A percentile compares a stretch with the other conserved stretches of the same genome.
phyloP scores from a whole-genome alignment of 2,888 invertebrate species.

The Patella depressa region DNA sequence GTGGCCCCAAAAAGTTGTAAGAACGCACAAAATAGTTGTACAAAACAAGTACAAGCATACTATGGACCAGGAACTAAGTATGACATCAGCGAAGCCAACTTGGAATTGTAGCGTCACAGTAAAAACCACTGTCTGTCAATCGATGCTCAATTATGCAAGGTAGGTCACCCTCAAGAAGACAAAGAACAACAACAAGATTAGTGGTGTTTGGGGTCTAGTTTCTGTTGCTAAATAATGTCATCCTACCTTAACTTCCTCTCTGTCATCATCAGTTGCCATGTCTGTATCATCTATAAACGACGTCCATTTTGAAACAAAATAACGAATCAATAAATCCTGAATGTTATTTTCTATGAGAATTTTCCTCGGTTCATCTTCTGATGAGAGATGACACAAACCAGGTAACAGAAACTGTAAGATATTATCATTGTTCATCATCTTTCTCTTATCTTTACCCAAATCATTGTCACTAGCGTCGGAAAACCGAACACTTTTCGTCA shows the following conservation, averaged over 20 bases:
- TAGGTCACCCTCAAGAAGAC: no score
- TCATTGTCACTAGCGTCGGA: background rate
- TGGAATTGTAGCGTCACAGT: no score
- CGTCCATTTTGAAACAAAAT: constrained; percentile 55
- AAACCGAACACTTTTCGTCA: background rate
- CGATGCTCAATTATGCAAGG: no score
- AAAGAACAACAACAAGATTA: background rate
- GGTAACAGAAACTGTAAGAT: constrained; percentile 87
- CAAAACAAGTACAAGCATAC: no score
- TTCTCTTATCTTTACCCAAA: background rate
- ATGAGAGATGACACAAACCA: constrained; percentile 88
- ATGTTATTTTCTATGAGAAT: constrained; percentile 79
- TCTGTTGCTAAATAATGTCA: background rate
- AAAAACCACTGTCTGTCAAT: no score
- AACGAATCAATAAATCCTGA: constrained; percentile 79
- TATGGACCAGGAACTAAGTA: no score
- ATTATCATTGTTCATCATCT: constrained; percentile 73
- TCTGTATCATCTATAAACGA: constrained; percentile 35
- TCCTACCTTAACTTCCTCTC: constrained; percentile 36
- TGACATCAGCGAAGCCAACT: no score
- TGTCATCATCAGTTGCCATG: background rate
- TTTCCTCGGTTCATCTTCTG: constrained; percentile 88
- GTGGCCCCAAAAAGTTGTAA: no score
- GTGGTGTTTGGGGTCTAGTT: no score
- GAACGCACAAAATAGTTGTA: background rate